Evolutionary conservation across 2,113 vertebrate genomes (phyloP).

Genomic region (Cebus imitator): DNA sequence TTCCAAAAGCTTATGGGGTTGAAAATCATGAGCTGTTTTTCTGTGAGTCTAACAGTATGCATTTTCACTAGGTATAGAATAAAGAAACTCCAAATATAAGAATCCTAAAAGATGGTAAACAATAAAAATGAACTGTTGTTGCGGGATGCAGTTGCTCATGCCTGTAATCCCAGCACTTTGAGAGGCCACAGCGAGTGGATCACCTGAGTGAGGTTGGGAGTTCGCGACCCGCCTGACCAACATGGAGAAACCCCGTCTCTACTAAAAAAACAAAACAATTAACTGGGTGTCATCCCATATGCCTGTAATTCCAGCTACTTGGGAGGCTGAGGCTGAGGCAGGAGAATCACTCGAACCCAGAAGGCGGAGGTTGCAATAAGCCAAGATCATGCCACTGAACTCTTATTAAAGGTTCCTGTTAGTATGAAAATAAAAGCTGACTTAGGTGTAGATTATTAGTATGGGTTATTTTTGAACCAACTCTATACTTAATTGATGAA

Average conservation of each 20-base stretch:
- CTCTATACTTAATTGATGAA: neutral
- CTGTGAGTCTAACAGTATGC: neutral
- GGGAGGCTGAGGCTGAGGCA: too few species aligned
- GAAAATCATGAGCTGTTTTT: neutral
- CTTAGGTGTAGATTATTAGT: neutral
- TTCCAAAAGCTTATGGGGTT: neutral
- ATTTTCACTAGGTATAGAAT: neutral
- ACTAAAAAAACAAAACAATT: too few species aligned
- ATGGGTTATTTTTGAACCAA: neutral
- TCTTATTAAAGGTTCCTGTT: neutral
- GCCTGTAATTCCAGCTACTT: too few species aligned
- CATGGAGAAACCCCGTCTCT: too few species aligned
- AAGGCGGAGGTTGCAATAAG: too few species aligned
- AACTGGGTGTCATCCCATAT: too few species aligned
- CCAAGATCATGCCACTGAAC: neutral
- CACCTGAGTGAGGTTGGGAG: too few species aligned
- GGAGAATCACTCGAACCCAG: too few species aligned
- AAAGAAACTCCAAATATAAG: neutral
- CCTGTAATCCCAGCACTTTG: too few species aligned
- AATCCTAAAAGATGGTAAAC: neutral
- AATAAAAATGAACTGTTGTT: neutral
- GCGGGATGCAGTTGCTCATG: too few species aligned
- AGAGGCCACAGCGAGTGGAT: too few species aligned
- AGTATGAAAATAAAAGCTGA: neutral
- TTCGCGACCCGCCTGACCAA: too few species aligned